Percentiles rank a stretch among this genome's conserved stretches.
Conservation (phyloP, 2,888 invertebrate species). For the Heteromyza rotundicornis region DNA sequence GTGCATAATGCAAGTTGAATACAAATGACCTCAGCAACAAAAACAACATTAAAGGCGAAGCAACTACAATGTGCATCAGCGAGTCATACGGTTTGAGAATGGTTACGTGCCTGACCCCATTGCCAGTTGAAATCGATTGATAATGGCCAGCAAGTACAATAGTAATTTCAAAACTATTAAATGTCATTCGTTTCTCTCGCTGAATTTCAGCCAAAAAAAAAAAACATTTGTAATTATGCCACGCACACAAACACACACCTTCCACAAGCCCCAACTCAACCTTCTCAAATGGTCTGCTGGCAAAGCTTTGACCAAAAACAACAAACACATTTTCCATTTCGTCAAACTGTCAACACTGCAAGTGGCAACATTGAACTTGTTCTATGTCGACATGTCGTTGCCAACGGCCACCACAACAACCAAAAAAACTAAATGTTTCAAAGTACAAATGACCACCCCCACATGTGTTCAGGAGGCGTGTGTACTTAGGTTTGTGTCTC, state of each 20-base stretch:
- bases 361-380: neutral
- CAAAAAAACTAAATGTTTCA: neutral
- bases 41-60: too few relatives aligned
- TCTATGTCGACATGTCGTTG: neutral
- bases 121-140: neutral
- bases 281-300: too few relatives aligned
- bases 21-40: too few relatives aligned
- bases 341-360: neutral
- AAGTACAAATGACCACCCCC: neutral
- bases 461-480: neutral
- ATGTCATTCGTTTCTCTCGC: neutral
- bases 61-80: too few relatives aligned
- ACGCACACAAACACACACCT: neutral
- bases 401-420: too few relatives aligned
- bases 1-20: too few relatives aligned
- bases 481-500: neutral
- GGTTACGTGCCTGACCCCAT: too few relatives aligned
- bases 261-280: neutral
- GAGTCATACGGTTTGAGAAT: too few relatives aligned
- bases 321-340: neutral
- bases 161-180: conserved; percentile 13
- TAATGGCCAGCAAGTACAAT: neutral
- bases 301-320: neutral
- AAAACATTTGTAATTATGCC: neutral
- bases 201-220: neutral